Conservation (phyloP, 2,113 vertebrate species). For the Dasyprocta punctata region DNA sequence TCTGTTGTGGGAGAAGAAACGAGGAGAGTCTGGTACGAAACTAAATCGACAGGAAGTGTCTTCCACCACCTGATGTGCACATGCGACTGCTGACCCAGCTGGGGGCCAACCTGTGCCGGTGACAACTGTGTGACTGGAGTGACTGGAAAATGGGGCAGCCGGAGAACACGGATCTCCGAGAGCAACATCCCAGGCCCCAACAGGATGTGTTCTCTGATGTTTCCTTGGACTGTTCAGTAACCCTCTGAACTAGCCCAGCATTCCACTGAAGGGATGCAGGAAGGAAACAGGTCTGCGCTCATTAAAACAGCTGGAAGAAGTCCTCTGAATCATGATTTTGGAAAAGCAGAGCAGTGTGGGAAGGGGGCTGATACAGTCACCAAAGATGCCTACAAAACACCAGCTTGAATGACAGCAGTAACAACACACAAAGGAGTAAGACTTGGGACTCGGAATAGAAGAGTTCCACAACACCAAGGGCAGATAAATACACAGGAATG, state of each 20-base stretch:
- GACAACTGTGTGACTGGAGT: neutral
- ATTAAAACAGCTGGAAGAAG: neutral
- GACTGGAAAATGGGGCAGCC: neutral
- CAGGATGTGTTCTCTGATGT: neutral
- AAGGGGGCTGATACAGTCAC: neutral
- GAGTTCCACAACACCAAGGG: neutral
- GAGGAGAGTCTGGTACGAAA: neutral
- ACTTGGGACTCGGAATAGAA: neutral
- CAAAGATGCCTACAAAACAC: neutral
- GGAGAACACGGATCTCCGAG: neutral
- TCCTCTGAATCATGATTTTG: neutral
- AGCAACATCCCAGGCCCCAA: neutral
- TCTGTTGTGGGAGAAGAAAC: slow-evolving; percentile 81
- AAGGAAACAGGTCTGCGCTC: neutral
- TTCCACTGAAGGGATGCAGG: neutral
- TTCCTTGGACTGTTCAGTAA: neutral
- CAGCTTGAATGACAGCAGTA: neutral
- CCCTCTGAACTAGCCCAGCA: neutral
- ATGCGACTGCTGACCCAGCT: neutral
- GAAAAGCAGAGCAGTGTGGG: neutral
- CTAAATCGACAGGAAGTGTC: neutral
- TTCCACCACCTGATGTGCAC: neutral
- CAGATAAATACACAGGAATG: neutral
- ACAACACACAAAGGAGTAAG: neutral
- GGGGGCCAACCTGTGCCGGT: neutral